Evolutionary conservation across 2,797 vertebrate genomes (phyloP), one percentile per base, ranked within the genome.

Genomic region (Rhyacichthys aspro): DNA sequence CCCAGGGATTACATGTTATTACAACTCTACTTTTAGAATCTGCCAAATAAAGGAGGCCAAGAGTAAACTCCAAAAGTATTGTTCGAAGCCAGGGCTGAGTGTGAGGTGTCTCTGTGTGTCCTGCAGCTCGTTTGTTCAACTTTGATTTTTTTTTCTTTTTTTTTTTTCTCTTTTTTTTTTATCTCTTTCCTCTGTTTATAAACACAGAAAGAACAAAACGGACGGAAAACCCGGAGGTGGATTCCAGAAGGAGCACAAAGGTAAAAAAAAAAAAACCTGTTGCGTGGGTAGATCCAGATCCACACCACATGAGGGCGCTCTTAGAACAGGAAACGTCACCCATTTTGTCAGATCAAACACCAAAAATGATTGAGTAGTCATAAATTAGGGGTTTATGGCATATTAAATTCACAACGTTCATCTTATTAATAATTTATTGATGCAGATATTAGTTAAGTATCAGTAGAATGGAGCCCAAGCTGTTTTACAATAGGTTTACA

Each of bases 151-250:
- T 56, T 37, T 28, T 1, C 23, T 5, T 5, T 5, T 5, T 23
- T 23, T 5, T 5, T 23, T 23, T 23, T 23, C 5, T 23, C 2
- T 52, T 45, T 46, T 63, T 80, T 76, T 84, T 88, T 79, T 36
- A 73, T 81, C 72, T 82, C 73, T 70, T 67, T 36, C 67, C 74
- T 92, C 80, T 93, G 92, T 93, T 93, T 93, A 93, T 93, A 93
- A 93, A 93, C 91, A 93, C 74, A 82, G 82, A 91, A 90, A 91
- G 91, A 91, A 94, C 92, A 94, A 90, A 91, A 75, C 61, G 83
- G 72, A 28, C 8, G 8, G 12, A 91, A 93, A 91, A 63, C 75
- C 7, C 41, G 92, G 92, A 89, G 43, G 3, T 64, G 83, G 86
- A 89, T 54, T 17, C 6, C 0, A 17, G 11, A 37, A 28, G 65